Evolutionary conservation across 2,888 invertebrate genomes (phyloP), one percentile per base, ranked within the genome.

Genomic region (Pristionchus japonicus): DNA sequence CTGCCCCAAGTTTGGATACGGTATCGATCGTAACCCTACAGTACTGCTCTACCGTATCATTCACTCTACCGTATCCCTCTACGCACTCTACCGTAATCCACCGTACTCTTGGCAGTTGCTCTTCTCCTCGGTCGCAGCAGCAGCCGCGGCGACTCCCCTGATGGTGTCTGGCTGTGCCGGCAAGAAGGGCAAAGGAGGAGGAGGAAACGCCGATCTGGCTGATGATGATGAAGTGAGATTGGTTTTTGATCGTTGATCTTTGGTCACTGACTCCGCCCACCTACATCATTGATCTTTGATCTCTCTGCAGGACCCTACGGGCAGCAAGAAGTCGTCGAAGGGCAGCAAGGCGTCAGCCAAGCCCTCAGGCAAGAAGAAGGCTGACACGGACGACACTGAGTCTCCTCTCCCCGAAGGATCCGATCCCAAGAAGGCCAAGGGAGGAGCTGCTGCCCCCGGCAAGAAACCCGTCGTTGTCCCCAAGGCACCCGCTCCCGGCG

Each of bases 301-400:
- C 77, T 77, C 77, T n/a, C n/a, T 47, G 31, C 31, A 67, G 67
- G 31, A n/a, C n/a, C 43, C 57, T 4, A 70, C 77, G 23, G 77
- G 77, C 43, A 77, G 77, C 77, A 77, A 77, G 40, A 77, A 77
- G 27, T 77, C 77, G 43, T 11, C 11, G n/a, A 77, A 77, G 77
- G 77, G n/a, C 7, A 77, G 77, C 77, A 77, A 77, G 47, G 47
- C n/a, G 0, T 77, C 77, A 1, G 23, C 47, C 43, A 77, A 77
- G 27, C 77, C 77, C 1, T 70, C 70, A 37, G 61, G 27, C 61
- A 70, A 37, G 37, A 57, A 23, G 23, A 57, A n/a, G n/a, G n/a
- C n/a, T n/a, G n/a, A n/a, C n/a, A n/a, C n/a, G n/a, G n/a, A 20
- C 9, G 70, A 34, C 15, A 37, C 70, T 15, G n/a, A 43, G n/a